Percentiles rank a stretch among this genome's conserved stretches.
These are phyloP conservation scores for Hemiscyllium ocellatum DNA, from an alignment of 2,113 vertebrate species.

Conservation along the genomic window DNA sequence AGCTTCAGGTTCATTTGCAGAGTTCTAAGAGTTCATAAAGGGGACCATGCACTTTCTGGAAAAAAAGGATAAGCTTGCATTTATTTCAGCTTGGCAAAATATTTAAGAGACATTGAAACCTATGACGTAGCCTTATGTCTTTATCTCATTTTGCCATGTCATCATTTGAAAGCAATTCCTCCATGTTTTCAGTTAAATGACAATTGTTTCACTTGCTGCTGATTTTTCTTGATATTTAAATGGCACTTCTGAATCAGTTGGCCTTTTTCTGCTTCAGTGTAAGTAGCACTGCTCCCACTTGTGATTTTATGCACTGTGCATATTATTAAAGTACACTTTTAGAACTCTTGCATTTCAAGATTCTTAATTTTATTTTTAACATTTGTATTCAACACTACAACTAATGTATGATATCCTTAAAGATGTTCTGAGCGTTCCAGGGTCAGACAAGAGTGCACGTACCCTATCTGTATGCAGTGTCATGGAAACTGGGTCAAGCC, in stretches of 20 bases:
- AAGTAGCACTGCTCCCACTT: background rate
- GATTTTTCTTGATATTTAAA: background rate
- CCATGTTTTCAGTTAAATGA: background rate
- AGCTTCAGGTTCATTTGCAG: background rate
- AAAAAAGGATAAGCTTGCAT: background rate
- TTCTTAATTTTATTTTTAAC: background rate
- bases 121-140: background rate
- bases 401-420: background rate
- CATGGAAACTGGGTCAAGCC: constrained; percentile 10
- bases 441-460: background rate
- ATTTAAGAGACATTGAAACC: background rate
- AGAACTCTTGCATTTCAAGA: background rate
- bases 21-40: background rate
- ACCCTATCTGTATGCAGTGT: background rate
- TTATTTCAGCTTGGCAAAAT: background rate
- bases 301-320: background rate
- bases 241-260: background rate
- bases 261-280: background rate
- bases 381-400: background rate
- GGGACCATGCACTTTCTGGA: background rate
- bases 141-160: background rate
- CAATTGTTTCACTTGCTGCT: background rate
- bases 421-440: background rate
- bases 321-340: background rate
- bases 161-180: background rate